A percentile compares a stretch with the other conserved stretches of the same genome.
Conservation (phyloP, 2,113 vertebrate species). For the Malaclemys terrapin region DNA sequence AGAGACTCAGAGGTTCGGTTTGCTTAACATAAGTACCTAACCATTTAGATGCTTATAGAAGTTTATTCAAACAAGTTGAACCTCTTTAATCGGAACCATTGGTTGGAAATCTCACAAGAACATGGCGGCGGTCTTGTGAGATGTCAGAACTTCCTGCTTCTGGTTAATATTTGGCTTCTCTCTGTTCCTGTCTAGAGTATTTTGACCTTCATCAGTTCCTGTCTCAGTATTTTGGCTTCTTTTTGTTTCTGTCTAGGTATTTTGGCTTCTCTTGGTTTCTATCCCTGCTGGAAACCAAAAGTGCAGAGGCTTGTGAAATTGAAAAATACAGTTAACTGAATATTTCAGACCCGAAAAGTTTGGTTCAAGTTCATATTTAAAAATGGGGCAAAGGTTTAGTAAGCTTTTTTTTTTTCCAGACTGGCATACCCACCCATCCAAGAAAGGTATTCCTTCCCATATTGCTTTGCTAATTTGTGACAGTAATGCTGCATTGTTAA, state of each 20-base stretch:
- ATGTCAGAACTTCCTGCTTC: constrained; percentile 63
- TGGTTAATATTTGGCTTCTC: constrained; percentile 68
- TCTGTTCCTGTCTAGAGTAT: constrained; percentile 29
- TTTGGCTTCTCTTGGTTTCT: constrained; percentile 68
- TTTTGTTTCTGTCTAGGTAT: constrained; percentile 72
- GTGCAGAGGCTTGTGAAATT: constrained; percentile 45
- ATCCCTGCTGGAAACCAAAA: constrained; percentile 57
- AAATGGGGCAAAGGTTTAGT: neutral
- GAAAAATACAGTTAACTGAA: constrained; percentile 26
- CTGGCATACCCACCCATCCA: neutral
- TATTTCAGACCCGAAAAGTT: constrained; percentile 24
- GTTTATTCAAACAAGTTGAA: constrained; percentile 53
- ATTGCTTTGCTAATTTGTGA: neutral
- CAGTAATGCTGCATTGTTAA: neutral
- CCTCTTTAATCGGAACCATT: constrained; percentile 31
- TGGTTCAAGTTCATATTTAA: neutral
- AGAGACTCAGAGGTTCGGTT: constrained; percentile 4
- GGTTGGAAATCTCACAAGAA: constrained; percentile 49
- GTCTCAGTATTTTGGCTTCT: constrained; percentile 70
- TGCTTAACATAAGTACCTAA: constrained; percentile 37
- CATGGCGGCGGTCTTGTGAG: constrained; percentile 48
- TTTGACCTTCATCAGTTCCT: constrained; percentile 12
- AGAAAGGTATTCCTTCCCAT: neutral
- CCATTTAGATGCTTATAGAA: constrained; percentile 51
- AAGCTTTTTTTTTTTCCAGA: neutral